These are phyloP conservation scores for Drusus annulatus DNA, from an alignment of 1,140 invertebrate species.

Conservation along the genomic window DNA sequence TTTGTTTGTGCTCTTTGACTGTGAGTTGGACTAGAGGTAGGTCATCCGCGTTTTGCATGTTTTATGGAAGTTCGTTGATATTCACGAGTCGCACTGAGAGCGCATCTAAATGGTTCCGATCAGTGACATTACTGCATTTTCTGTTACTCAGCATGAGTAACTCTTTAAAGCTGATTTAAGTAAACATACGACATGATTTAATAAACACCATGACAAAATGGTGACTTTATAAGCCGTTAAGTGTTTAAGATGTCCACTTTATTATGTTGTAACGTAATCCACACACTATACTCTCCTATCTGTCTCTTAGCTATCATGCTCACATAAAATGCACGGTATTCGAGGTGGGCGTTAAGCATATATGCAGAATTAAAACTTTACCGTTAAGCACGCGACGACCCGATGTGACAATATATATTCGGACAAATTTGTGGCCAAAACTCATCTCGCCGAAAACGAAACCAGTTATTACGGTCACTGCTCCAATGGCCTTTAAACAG, in stretches of 20 bases:
- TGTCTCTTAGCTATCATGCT: not conserved
- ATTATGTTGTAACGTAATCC: not conserved
- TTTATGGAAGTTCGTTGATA: too few relatives aligned
- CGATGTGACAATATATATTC: constrained; percentile 14
- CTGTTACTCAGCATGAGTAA: not conserved
- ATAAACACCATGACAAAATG: too few relatives aligned
- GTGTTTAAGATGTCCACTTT: too few relatives aligned
- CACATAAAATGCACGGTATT: constrained; percentile 14
- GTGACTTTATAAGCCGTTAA: too few relatives aligned
- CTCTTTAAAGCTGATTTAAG: not conserved
- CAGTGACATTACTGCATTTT: not conserved
- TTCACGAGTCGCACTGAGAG: not conserved
- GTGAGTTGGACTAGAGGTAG: too few relatives aligned
- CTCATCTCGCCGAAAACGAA: constrained; percentile 43
- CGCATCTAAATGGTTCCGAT: not conserved
- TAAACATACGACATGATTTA: too few relatives aligned
- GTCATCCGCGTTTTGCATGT: too few relatives aligned
- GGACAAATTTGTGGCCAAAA: constrained; percentile 36
- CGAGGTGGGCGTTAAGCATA: not conserved
- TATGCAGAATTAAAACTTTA: constrained; percentile 9
- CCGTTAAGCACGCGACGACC: constrained; percentile 17
- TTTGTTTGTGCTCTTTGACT: too few relatives aligned
- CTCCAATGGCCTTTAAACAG: constrained; percentile 1
- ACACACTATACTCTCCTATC: not conserved
- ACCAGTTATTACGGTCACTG: constrained; percentile 45